Base-by-base conservation (phyloP, 30 jellyfish, hydroid and myxozoan species). In the Chironex yamaguchii region DNA sequence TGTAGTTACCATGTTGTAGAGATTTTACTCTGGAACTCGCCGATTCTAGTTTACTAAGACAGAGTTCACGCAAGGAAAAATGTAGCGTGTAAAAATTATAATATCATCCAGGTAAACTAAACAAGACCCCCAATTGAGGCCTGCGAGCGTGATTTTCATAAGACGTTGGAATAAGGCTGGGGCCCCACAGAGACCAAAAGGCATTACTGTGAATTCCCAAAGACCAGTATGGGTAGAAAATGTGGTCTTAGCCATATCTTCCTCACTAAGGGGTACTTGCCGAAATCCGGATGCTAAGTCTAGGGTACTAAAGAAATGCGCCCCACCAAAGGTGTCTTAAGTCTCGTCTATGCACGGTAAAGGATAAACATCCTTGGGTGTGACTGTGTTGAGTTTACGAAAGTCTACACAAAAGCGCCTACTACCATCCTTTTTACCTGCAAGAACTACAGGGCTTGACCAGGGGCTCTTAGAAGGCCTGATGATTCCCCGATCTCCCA, bases 151-250 rank as follows among this genome's bases (percentile, higher is more conserved):
- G 25, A 54, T 75, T 36, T 86, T 92, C 68, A 86, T 76, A 1
- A 76, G 58, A 9, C 87, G 86, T 82, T 86, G 92, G 50, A 76
- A 86, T 3, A 92, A 26, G n/a, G 87, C 75, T 1, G 93, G 93
- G 20, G 93, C 95, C 14, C 77, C 67, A 29, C 84, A 50, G 84
- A 86, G 74, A 27, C 96, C 96, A 62, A 86, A 86, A 22, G 96
- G 96, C 86, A 86, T 73, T 42, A 74, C 91, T 3, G 68, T 35
- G 51, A 74, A 86, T 53, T 86, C 79, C 69, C 73, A 86, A 2
- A 85, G 62, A 2, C 87, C 91, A 3, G n/a, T 35, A 25, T 9
- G 51, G 23, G 27, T 52, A 30, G 83, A 54, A 26, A 27, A 25
- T 27, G 58, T 33, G 2, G 95, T 85, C 62, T 86, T 86, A 17